Evolutionary conservation across 1,140 invertebrate genomes (phyloP), one percentile per base, ranked within the genome.

Genomic region (Drosophila orena): DNA sequence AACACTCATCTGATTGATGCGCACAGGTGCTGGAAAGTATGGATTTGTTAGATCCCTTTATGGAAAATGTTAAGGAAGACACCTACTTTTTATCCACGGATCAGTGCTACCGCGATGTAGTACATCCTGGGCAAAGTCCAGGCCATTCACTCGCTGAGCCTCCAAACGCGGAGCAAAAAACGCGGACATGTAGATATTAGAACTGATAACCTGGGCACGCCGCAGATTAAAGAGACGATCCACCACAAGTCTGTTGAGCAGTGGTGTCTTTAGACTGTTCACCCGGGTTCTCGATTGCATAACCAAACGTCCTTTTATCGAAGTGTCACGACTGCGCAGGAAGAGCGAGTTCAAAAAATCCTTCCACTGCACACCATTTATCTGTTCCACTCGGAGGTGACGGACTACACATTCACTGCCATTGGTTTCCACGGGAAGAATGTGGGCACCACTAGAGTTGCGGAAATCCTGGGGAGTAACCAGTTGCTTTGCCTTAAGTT

Each of bases 51-150:
- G 2, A 20, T 11, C 0, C 3, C 14, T 27, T 34, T 4, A 50
- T 50, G 11, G 30, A 34, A 2, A 11, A 17, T 30, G 0, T 2
- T 1, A 20, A 6, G 10, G 0, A 10, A 17, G 5, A 24, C 2
- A 72, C 79, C 78, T 50, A 91, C 91, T 75, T 50, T 90, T 75
- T n/a, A 92, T 79, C 14, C 75, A 54, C 2, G 57, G 59, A n/a
- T 80, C 60, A 7, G 65, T 69, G 52, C 22, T 37, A 1, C 75
- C 84, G 0, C 85, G 74, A 22, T 79, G 77, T 0, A 90, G 77
- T 17, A 92, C 61, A 27, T 92, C 91, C 22, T 86, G 43, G 40
- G 74, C 74, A 62, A 92, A 91, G 64, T 91, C 53, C 12, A 91
- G 50, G 1, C 71, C 79, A 62, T 92, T 92, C 0, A 92, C 66